Base-by-base conservation (phyloP, 2,113 vertebrate genomes). In the Corydoras sp. region DNA sequence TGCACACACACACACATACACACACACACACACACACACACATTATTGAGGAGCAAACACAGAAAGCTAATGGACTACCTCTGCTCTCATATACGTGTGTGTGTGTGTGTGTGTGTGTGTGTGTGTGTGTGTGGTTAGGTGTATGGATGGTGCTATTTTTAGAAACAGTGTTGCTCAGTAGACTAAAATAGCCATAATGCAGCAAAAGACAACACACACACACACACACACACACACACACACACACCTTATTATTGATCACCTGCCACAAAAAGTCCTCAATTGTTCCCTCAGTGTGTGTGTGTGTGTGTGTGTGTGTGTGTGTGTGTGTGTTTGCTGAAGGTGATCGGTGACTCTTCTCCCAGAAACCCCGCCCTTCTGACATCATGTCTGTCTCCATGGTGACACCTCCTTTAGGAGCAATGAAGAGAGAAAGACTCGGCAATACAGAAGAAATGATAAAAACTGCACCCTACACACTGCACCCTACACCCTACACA, bases 381-480 rank as follows among this genome's bases (percentile, higher is more conserved):
- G 86, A 89, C 88, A 89, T 90, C 87, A 89, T 72, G 85, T 88
- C 87, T 87, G 89, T 90, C 88, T 87, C 88, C 87, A 88, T 89
- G 87, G 89, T 79, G 49, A 90, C 80, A 80, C 78, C 75, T 68
- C 78, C 76, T 83, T 85, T 73, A 68, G 84, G 84, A 82, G 85
- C 83, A 89, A 88, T 85, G 58, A 48, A 49, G 18, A 58, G 35
- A 61, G 30, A 4, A 35, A 58, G 56, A 43, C 0, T 8, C 3
- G 35, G 10, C 14, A 64, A 48, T 18, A 15, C n/a, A 62, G 32
- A 48, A 13, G 10, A 15, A 48, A 14, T 9, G 14, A 89, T 43
- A 43, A 43, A 43, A 4, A 8, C 35, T 8, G 35, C 2, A 8
- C 35, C 35, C 35, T 43, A 8, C 4, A 43, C 7, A 8, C 35